These are phyloP conservation scores for Argyra leucocephala DNA, from an alignment of 2,888 invertebrate species.

Conservation along the genomic window DNA sequence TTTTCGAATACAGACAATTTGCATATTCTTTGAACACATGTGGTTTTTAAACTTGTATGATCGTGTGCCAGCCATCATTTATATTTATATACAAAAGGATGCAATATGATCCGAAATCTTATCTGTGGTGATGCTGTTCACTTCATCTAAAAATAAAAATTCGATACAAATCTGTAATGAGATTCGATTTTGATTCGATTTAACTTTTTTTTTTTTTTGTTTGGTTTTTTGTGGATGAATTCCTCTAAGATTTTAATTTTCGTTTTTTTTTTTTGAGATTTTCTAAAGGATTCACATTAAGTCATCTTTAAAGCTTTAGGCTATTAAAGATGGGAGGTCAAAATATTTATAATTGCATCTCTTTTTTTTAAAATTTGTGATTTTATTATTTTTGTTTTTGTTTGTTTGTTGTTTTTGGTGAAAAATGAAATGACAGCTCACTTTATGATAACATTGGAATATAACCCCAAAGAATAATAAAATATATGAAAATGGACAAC, in stretches of 20 bases:
- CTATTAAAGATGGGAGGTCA: neutral
- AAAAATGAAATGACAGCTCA: neutral
- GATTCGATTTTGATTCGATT: neutral
- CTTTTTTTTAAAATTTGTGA: no score
- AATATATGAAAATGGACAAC: no score
- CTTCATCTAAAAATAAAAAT: neutral
- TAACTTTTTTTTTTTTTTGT: no score
- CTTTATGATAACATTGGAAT: neutral
- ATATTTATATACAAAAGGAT: neutral
- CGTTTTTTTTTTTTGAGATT: neutral
- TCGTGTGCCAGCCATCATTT: slow-evolving; percentile 11
- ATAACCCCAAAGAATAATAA: no score
- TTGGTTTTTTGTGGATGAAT: neutral
- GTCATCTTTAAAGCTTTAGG: neutral
- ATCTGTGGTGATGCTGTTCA: neutral
- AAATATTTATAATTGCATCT: neutral
- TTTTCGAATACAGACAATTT: neutral
- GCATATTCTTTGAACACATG: neutral
- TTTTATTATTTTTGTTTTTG: no score
- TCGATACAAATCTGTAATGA: neutral
- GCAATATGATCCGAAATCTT: neutral
- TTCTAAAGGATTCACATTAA: neutral
- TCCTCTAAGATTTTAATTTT: neutral
- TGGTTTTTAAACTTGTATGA: neutral
- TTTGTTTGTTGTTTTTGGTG: neutral